Evolutionary conservation across 2,113 vertebrate genomes (phyloP).

Genomic region (Salminus brasiliensis): DNA sequence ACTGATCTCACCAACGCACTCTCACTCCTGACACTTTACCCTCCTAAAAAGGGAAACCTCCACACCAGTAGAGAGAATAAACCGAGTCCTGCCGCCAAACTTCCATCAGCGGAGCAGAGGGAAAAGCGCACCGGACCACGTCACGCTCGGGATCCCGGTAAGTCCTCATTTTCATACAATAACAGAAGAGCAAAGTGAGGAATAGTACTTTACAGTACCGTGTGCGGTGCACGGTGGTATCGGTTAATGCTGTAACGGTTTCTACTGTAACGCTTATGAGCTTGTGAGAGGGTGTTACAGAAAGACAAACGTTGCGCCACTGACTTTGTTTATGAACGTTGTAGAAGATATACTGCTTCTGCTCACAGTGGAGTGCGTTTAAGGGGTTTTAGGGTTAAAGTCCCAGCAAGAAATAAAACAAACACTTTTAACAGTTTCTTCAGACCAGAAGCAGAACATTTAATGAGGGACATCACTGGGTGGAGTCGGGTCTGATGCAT

Average conservation of each 20-base stretch:
- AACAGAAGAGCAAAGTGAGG: background rate
- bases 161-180: conserved; percentile 48
- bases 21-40: conserved; percentile 8
- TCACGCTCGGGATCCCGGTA: conserved; percentile 53
- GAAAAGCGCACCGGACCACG: conserved; percentile 44
- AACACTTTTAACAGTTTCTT: no score
- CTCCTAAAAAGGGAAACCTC: conserved; percentile 16
- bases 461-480: conserved; percentile 18
- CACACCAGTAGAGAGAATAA: conserved; percentile 12
- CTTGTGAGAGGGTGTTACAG: background rate
- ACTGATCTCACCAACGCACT: background rate
- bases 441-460: background rate
- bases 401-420: no score
- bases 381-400: no score
- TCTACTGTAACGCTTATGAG: background rate
- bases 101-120: conserved; percentile 25
- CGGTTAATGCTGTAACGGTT: no score
- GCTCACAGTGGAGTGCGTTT: no score
- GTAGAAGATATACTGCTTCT: no score
- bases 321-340: background rate
- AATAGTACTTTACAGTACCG: background rate
- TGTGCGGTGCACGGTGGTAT: background rate
- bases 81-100: conserved; percentile 8
- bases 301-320: background rate
- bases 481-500: conserved; percentile 35